Conservation (phyloP, 2,797 vertebrate genomes). For the Mallotus villosus region DNA sequence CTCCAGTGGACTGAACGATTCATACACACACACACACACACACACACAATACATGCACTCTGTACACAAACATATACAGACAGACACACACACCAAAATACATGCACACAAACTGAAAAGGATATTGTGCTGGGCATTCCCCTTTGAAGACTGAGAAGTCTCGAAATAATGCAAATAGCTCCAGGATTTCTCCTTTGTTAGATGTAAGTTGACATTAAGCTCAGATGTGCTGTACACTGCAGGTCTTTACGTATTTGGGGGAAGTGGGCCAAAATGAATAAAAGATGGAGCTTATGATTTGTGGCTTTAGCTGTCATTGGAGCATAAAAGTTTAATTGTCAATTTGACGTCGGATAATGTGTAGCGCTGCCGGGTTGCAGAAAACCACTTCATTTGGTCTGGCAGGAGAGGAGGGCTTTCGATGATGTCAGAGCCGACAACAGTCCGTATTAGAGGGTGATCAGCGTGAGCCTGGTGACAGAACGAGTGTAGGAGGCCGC, state of each 20-base stretch:
- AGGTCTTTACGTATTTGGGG: conserved; percentile 35
- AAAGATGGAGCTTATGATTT: conserved; percentile 57
- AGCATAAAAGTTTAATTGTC: conserved; percentile 58
- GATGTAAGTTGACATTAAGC: neutral
- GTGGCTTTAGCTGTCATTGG: conserved; percentile 30
- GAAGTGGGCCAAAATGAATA: conserved; percentile 51
- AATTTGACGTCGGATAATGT: conserved; percentile 55
- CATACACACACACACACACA: conserved; percentile 1
- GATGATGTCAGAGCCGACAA: conserved; percentile 34
- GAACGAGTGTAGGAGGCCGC: neutral
- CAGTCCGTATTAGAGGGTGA: conserved; percentile 30
- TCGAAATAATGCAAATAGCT: neutral
- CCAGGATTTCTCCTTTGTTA: neutral
- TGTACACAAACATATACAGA: neutral
- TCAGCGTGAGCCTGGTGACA: conserved; percentile 23
- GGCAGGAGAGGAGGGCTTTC: conserved; percentile 30
- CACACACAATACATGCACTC: neutral
- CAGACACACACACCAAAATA: conserved; percentile 33
- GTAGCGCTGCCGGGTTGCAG: conserved; percentile 15
- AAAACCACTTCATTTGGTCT: conserved; percentile 35
- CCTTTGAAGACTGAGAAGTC: neutral
- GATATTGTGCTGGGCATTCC: too few relatives aligned
- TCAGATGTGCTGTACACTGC: neutral
- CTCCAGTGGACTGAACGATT: neutral
- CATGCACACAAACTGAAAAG: conserved; percentile 5